These are phyloP conservation scores for Cotesia typhae DNA, from an alignment of 1,140 invertebrate species.

Conservation along the genomic window DNA sequence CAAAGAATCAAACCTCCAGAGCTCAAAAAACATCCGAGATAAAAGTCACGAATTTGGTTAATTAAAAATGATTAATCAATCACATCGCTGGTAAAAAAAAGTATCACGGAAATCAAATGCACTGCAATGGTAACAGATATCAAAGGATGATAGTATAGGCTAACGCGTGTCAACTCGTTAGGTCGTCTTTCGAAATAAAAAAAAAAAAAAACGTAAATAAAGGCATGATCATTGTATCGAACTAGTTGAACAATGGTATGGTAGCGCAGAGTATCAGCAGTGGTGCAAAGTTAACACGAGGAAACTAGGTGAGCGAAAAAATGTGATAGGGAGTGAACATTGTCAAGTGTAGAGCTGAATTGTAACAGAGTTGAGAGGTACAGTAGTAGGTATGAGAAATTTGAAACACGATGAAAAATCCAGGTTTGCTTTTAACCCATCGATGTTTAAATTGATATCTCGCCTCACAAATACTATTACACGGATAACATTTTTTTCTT, in stretches of 20 bases:
- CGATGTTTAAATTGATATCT: not conserved
- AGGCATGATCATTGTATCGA: not conserved
- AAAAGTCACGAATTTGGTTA: not conserved
- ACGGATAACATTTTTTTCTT: too few relatives aligned
- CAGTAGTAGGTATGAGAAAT: not conserved
- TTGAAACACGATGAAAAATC: not conserved
- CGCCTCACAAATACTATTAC: too few relatives aligned
- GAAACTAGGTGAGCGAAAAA: not conserved
- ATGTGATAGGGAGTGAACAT: not conserved
- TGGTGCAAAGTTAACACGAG: not conserved
- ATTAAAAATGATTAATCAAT: not conserved
- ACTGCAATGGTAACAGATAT: not conserved
- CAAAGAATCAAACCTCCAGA: too few relatives aligned
- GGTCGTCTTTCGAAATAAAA: conserved; percentile 3
- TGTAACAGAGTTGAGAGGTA: too few relatives aligned
- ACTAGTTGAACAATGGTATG: not conserved
- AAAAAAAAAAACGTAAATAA: conserved; percentile 5
- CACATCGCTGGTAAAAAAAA: not conserved
- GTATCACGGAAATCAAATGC: not conserved
- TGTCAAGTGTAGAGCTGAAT: too few relatives aligned
- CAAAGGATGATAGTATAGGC: conserved; percentile 1
- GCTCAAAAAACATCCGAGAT: not conserved
- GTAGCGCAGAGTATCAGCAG: not conserved
- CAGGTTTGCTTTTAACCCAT: not conserved
- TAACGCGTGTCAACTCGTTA: conserved; percentile 14